Conservation (phyloP, 2,797 vertebrate genomes). For the Rhincodon typus region DNA sequence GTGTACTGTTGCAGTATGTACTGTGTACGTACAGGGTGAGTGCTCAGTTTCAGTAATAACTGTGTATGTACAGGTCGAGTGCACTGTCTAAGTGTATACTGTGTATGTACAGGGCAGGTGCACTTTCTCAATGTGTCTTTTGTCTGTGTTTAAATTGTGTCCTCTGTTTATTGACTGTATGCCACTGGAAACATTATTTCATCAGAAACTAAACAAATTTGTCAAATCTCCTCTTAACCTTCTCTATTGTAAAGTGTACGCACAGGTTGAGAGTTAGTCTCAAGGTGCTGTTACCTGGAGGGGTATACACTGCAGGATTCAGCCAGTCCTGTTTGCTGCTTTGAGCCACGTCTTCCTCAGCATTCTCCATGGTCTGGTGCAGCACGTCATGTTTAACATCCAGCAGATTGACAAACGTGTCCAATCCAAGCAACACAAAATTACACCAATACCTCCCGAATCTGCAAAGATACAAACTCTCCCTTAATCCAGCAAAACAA, state of each 20-base stretch:
- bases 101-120: not conserved
- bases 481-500: not conserved
- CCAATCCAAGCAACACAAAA: constrained; percentile 28
- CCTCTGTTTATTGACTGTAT: not conserved
- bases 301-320: not conserved
- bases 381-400: not conserved
- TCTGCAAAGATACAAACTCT: not conserved
- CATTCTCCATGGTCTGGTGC: not conserved
- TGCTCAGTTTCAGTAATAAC: too few species aligned
- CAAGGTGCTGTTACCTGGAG: not conserved
- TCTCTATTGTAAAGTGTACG: not conserved
- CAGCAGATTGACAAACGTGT: constrained; percentile 6
- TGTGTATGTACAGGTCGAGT: too few species aligned
- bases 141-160: not conserved
- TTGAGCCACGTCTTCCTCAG: not conserved
- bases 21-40: too few species aligned
- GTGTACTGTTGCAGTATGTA: too few species aligned
- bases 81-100: too few species aligned
- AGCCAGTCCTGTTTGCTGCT: not conserved
- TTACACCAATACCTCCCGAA: not conserved
- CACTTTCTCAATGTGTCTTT: not conserved
- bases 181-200: too few species aligned
- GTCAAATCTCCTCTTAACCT: not conserved
- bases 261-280: not conserved
- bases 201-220: too few species aligned